These are phyloP conservation scores for Brachycybe producta DNA, from an alignment of 2,888 invertebrate species.

Conservation along the genomic window DNA sequence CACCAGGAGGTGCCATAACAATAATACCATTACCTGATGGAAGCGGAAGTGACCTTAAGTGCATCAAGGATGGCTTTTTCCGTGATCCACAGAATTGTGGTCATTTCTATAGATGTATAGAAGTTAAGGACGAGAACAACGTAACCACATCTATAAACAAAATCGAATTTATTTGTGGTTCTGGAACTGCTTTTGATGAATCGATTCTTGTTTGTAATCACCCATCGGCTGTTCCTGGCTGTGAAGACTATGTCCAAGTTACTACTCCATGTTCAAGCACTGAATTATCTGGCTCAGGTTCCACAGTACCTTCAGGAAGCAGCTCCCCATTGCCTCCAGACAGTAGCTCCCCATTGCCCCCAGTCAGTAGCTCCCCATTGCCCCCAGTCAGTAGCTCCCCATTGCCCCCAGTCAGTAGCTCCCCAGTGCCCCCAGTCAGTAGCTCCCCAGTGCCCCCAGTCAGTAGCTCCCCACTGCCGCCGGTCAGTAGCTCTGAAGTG, in stretches of 20 bases:
- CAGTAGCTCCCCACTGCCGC: not conserved
- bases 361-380: too few relatives aligned
- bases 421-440: not conserved
- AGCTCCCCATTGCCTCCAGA: too few relatives aligned
- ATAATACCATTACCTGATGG: not conserved
- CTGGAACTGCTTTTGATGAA: conserved; percentile 25
- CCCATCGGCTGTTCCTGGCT: conserved; percentile 14
- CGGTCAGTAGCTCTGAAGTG: not conserved
- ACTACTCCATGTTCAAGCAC: conserved; percentile 1
- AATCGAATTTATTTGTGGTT: conserved; percentile 24
- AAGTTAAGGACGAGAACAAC: not conserved
- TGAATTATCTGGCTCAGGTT: not conserved
- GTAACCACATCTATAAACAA: not conserved
- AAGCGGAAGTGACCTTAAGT: not conserved
- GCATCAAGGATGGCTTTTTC: conserved; percentile 23
- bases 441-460: not conserved
- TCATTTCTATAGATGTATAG: conserved; percentile 22
- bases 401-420: not conserved
- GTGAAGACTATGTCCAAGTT: conserved; percentile 1
- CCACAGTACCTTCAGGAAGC: too few relatives aligned
- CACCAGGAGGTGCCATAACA: not conserved
- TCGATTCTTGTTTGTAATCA: conserved; percentile 24
- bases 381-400: not conserved
- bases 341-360: too few relatives aligned
- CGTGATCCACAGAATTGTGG: conserved; percentile 28